Base-by-base conservation (phyloP, 2,888 invertebrate species). In the Pristionchus entomophagus region DNA sequence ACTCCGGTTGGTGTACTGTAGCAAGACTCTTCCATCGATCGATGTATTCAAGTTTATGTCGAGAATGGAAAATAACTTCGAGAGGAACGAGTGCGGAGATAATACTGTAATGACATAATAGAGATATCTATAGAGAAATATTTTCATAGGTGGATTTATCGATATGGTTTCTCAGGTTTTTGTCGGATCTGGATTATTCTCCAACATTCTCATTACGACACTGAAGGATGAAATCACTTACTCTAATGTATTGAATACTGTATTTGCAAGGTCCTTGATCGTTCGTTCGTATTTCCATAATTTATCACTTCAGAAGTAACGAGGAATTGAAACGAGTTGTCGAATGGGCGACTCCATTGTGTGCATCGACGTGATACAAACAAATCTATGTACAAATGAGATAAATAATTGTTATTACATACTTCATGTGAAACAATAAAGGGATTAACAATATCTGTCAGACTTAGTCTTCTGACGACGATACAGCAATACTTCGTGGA, bases 401-500 rank as follows among this genome's bases (percentile, higher is more conserved):
- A 80, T 49, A 35, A 80, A 80, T 49, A 80, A 51, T 8, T 80
- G 32, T 22, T 51, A 8, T 32, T 80, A 32, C 77, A 26, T 35
- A 32, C 29, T 41, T 10, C 29, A 10, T 56, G 38, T 6, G n/a
- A 56, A 35, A 80, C 51, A 32, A 41, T 32, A 51, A 80, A 10
- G 78, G 32, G 12, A 41, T 92, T 85, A 93, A 56, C 93, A 93
- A 95, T 98, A 99, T 94, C 98, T 95, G 94, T 99, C 99, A 0
- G 99, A 97, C 95, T 99, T 99, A 97, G 98, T 98, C 95, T 99
- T 98, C 51, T 87, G 87, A n/a, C 92, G 88, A 81, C 95, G 95
- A 94, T 99, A 98, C 77, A 99, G 94, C 86, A 99, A 94, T 10
- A 96, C 95, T 94, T 99, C 99, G 93, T 99, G 99, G 22, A 99